Conservation (phyloP, 2,888 invertebrate species). For the Microctonus brassicae region DNA sequence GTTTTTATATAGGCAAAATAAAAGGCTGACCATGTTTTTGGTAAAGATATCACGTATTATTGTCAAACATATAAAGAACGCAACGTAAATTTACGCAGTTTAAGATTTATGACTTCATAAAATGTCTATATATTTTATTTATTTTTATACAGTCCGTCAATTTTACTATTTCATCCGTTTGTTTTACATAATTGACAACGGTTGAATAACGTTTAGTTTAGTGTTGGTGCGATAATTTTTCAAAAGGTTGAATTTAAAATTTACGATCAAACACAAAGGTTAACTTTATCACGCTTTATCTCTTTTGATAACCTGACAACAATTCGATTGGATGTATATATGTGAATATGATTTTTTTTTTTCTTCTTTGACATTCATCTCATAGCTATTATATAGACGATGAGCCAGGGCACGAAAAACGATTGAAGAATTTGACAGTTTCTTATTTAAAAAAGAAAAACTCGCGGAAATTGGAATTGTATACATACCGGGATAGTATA, state of each 20-base stretch:
- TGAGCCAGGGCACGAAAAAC: neutral
- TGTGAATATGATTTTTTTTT: neutral
- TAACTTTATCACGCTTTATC: constrained; percentile 18
- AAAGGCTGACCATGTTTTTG: too few species aligned
- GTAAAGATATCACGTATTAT: neutral
- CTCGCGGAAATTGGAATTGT: neutral
- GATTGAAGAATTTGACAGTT: neutral
- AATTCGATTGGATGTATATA: neutral
- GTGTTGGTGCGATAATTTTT: constrained; percentile 32
- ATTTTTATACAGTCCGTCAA: neutral
- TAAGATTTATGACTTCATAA: neutral
- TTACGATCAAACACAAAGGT: constrained; percentile 29
- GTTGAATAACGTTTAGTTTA: neutral
- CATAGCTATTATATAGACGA: neutral
- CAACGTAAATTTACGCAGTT: neutral
- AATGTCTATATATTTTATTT: neutral
- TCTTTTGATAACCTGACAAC: neutral
- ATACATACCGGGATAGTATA: neutral
- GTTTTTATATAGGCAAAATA: too few species aligned
- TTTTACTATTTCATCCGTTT: too few species aligned
- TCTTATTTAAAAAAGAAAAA: neutral
- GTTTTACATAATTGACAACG: neutral
- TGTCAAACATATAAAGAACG: neutral
- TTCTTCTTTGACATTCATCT: neutral
- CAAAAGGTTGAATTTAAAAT: constrained; percentile 39